Base-by-base conservation (phyloP, 2,113 vertebrate genomes). In the Pardalotus punctatus region DNA sequence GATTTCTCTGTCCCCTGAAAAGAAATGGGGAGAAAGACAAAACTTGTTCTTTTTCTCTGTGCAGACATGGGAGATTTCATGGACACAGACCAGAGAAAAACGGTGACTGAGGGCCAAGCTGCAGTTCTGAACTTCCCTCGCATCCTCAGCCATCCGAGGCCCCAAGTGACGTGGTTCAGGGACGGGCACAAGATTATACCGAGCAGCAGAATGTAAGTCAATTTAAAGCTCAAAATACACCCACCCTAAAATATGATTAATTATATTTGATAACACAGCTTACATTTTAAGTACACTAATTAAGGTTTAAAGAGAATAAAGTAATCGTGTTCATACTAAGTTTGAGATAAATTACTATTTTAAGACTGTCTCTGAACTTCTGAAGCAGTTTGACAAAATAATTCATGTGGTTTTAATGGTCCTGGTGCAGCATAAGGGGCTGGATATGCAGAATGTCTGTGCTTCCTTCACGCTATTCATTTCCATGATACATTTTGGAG, bases 131-230 rank as follows among this genome's bases (percentile, higher is more conserved):
- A 97, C 96, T 86, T 98, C 24, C 97, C 98, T 9, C 93, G 97
- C 13, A 98, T 99, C 64, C 61, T 94, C 73, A 98, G 99, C 91
- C 98, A 97, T 29, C 99, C 99, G 2, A 97, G 94, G 50, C 99
- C 99, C 2, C 97, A 99, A 40, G 99, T 99, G 96, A 99, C 99
- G 1, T 99, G 99, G 99, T 99, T 99, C 88, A 98, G 99, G 96
- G 99, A 99, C 1, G 99, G 99, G 62, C 99, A 99, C 96, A 99
- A 99, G 98, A 99, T 99, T 43, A 98, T 99, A 82, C 99, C 99
- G 62, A 99, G 97, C 98, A 97, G 88, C 97, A 98, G 98, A 98
- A 98, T 99, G 99, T 99, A 98, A 98, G 99, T 98, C n/a, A 25
- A 11, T 73, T n/a, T 31, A 21, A 66, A 74, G 12, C 58, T 87